Conservation (phyloP, 2,113 vertebrate genomes). For the Amblyopsis rosae region DNA sequence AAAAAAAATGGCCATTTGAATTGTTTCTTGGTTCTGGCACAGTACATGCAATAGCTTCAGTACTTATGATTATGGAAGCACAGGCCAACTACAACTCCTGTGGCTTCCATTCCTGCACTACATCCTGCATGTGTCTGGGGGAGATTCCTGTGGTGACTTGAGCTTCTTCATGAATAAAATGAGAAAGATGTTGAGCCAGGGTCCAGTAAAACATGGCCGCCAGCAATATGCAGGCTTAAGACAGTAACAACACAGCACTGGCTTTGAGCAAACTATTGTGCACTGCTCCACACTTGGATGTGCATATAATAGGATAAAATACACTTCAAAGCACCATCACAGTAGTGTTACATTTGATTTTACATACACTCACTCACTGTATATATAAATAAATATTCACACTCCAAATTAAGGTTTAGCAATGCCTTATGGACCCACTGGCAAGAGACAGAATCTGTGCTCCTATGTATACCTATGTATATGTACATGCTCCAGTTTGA, state of each 20-base stretch:
- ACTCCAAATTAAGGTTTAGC: too few species aligned
- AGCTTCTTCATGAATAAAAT: slow-evolving; percentile 40
- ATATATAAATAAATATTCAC: too few species aligned
- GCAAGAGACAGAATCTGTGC: too few species aligned
- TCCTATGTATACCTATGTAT: too few species aligned
- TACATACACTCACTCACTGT: too few species aligned
- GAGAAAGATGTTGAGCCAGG: slow-evolving; percentile 38
- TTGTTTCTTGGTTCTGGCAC: slow-evolving; percentile 26
- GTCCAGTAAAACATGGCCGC: slow-evolving; percentile 40
- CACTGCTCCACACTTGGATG: slow-evolving; percentile 5
- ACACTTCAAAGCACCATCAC: too few species aligned
- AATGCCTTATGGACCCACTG: too few species aligned
- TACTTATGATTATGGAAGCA: slow-evolving; percentile 11
- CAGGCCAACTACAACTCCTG: slow-evolving; percentile 27
- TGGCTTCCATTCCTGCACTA: slow-evolving; percentile 21
- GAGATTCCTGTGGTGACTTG: slow-evolving; percentile 30
- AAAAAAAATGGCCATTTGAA: slow-evolving; percentile 13
- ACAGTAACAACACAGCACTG: neutral
- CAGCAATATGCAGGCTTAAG: slow-evolving; percentile 36
- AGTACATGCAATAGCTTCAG: slow-evolving; percentile 19
- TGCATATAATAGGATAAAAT: too few species aligned
- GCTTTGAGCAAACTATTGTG: neutral
- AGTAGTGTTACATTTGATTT: too few species aligned
- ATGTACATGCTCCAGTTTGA: too few species aligned
- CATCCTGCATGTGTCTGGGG: slow-evolving; percentile 35